Evolutionary conservation across 2,113 vertebrate genomes (phyloP).

Genomic region (Otus sunia): DNA sequence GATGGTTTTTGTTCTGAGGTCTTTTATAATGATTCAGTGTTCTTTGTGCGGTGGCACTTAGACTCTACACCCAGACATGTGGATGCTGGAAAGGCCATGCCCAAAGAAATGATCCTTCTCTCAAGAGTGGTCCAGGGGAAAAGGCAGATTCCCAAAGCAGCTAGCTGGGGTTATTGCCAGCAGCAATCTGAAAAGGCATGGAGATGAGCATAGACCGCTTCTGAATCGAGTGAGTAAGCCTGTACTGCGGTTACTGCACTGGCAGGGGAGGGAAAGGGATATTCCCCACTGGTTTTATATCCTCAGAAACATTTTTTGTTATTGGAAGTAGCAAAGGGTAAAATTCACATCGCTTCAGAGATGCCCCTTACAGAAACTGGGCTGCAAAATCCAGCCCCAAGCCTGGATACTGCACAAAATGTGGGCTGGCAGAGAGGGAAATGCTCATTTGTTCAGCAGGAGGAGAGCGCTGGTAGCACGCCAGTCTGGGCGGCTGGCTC

Average conservation of each 20-base stretch:
- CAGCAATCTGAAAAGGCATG: neutral
- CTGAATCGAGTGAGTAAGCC: neutral
- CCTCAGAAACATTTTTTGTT: neutral
- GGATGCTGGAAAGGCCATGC: neutral
- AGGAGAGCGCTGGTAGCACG: neutral
- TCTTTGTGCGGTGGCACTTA: neutral
- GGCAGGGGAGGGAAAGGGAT: neutral
- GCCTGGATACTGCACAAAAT: neutral
- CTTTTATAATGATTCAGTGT: neutral
- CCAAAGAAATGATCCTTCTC: neutral
- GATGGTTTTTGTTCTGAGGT: neutral
- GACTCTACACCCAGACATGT: neutral
- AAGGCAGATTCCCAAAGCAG: neutral
- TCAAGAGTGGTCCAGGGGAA: neutral
- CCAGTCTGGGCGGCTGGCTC: neutral
- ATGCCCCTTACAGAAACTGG: neutral
- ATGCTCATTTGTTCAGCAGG: neutral
- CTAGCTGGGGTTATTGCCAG: neutral
- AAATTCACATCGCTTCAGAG: neutral
- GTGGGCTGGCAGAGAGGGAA: neutral
- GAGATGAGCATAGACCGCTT: neutral
- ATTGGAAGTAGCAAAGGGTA: neutral
- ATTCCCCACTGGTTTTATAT: neutral
- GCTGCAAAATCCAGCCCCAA: neutral
- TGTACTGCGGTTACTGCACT: neutral